These are phyloP conservation scores for Littorina saxatilis DNA, from an alignment of 1,140 invertebrate genomes.

Conservation along the genomic window DNA sequence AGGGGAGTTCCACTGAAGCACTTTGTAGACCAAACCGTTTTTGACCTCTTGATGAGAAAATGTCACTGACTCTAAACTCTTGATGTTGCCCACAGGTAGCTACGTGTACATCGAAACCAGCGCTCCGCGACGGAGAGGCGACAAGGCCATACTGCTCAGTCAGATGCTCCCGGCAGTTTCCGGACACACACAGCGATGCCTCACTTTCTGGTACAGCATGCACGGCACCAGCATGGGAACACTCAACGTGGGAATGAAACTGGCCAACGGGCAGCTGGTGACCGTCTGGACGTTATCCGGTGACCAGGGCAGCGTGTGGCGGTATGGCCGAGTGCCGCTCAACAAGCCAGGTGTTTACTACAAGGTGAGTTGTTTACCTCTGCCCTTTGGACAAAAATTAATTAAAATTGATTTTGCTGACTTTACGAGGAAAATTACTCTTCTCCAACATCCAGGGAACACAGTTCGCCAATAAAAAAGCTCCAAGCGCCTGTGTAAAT, in stretches of 20 bases:
- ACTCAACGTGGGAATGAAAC: conserved; percentile 60
- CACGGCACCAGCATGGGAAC: conserved; percentile 60
- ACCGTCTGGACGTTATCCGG: conserved; percentile 55
- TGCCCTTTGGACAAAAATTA: too few species aligned
- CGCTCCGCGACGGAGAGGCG: conserved; percentile 69
- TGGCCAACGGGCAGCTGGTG: conserved; percentile 33
- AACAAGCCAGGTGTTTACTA: conserved; percentile 33
- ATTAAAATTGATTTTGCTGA: too few species aligned
- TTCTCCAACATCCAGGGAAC: too few species aligned
- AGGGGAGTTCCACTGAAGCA: too few species aligned
- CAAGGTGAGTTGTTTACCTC: conserved; percentile 30
- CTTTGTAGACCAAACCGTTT: too few species aligned
- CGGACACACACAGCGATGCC: conserved; percentile 47
- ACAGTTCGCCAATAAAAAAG: too few species aligned
- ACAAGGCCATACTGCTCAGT: conserved; percentile 60
- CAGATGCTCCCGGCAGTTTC: conserved; percentile 42
- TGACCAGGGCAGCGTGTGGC: conserved; percentile 55
- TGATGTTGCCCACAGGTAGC: conserved; percentile 43
- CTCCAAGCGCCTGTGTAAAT: too few species aligned
- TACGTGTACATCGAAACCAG: conserved; percentile 85
- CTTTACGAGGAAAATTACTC: too few species aligned
- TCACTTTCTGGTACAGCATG: conserved; percentile 69
- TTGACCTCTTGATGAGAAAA: too few species aligned
- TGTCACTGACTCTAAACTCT: too few species aligned
- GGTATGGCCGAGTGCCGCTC: conserved; percentile 63